phyloP scores from a whole-genome alignment of 2,113 vertebrate genomes.

The Megaleporinus macrocephalus region DNA sequence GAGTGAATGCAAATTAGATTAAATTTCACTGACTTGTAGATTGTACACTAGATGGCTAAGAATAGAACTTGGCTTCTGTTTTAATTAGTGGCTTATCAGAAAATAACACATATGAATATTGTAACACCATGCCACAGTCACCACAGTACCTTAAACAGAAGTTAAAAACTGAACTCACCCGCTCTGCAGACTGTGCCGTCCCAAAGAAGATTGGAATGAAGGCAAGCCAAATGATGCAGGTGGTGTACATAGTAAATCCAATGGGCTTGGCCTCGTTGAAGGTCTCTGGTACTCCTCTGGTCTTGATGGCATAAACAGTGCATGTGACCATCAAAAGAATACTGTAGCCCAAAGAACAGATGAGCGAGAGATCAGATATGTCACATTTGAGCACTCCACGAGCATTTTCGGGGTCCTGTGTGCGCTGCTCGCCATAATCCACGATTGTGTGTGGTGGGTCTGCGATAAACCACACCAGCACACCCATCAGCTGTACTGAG shows the following conservation, averaged over 20 bases:
- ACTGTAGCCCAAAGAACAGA: constrained; percentile 97
- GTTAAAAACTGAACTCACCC: constrained; percentile 82
- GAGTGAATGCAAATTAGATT: not conserved
- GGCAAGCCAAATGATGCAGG: constrained; percentile 98
- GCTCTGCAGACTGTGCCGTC: constrained; percentile 93
- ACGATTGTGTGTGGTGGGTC: constrained; percentile 92
- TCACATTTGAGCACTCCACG: constrained; percentile 95
- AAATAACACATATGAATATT: not conserved
- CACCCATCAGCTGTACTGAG: constrained; percentile 91
- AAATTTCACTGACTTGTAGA: not conserved
- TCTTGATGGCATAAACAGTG: constrained; percentile 98
- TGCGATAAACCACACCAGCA: constrained; percentile 89
- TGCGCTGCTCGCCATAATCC: constrained; percentile 95
- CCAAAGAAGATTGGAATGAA: constrained; percentile 99
- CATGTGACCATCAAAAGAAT: constrained; percentile 98
- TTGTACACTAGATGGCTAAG: no score
- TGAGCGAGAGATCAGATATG: constrained; percentile 95
- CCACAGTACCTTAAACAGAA: not conserved
- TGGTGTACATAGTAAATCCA: constrained; percentile 98
- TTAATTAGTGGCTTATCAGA: no score
- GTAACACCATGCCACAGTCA: not conserved
- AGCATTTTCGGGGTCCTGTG: constrained; percentile 87
- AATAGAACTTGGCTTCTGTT: no score
- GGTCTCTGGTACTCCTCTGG: constrained; percentile 94
- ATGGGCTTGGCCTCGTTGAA: constrained; percentile 99